Evolutionary conservation across 2,113 vertebrate genomes (phyloP).

Genomic region (Vireo altiloquus): DNA sequence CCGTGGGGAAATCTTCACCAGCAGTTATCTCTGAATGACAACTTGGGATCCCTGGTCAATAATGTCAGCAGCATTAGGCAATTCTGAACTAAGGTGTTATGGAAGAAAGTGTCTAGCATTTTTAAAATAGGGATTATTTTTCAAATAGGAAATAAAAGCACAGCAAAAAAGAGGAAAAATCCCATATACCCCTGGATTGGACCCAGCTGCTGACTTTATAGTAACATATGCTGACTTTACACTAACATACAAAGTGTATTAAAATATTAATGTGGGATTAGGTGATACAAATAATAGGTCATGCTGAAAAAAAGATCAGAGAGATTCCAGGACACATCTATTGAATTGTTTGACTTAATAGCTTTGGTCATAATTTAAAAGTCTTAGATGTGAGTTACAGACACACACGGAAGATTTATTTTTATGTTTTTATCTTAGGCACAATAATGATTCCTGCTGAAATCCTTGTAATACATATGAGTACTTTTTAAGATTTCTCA

Average conservation of each 20-base stretch:
- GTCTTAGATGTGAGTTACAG: background rate
- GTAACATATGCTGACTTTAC: conserved; percentile 17
- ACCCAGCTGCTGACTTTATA: background rate
- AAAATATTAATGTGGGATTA: conserved; percentile 62
- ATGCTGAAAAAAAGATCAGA: conserved; percentile 34
- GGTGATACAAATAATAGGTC: conserved; percentile 7
- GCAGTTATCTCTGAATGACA: background rate
- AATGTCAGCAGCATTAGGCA: background rate
- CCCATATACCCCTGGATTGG: background rate
- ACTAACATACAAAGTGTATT: conserved; percentile 17
- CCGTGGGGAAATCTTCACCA: background rate
- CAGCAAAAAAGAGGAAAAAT: background rate
- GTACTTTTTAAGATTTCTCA: background rate
- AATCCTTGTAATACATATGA: background rate
- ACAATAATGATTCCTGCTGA: background rate
- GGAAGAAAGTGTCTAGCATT: background rate
- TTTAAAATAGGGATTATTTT: background rate
- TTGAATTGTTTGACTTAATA: background rate
- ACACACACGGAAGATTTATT: background rate
- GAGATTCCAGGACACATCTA: background rate
- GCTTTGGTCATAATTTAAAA: background rate
- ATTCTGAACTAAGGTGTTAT: background rate
- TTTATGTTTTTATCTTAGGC: background rate
- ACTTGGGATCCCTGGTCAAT: background rate
- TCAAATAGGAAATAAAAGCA: background rate